Percentiles rank a stretch among this genome's conserved stretches.
phyloP scores from a whole-genome alignment of 2,888 invertebrate genomes.

The Hermodice carunculata region DNA sequence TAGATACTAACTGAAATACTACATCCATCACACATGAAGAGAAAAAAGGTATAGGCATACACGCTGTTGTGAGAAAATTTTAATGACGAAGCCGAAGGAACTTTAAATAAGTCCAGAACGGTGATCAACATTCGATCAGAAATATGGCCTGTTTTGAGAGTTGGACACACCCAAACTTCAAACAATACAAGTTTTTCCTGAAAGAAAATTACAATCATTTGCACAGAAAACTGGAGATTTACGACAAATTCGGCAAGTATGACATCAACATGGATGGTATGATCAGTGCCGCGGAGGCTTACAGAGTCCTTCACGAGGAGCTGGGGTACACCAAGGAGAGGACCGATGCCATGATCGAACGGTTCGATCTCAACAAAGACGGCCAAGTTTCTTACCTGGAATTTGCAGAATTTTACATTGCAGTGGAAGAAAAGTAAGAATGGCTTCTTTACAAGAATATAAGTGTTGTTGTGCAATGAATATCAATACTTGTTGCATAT shows the following conservation, averaged over 20 bases:
- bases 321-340: conserved; percentile 25
- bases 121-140: too few species aligned
- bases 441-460: too few species aligned
- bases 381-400: conserved; percentile 35
- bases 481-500: not conserved
- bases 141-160: too few species aligned
- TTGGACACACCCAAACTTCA: too few species aligned
- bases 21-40: too few species aligned
- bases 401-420: conserved; percentile 35
- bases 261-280: conserved; percentile 87
- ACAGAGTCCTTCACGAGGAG: conserved; percentile 28
- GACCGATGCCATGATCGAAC: conserved; percentile 24
- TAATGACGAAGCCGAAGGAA: too few species aligned
- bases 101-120: too few species aligned
- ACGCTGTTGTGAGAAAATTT: too few species aligned
- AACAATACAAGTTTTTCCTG: too few species aligned
- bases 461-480: not conserved
- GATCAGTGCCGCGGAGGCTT: conserved; percentile 86
- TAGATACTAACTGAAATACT: too few species aligned
- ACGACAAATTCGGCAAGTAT: conserved; percentile 44
- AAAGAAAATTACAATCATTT: not conserved
- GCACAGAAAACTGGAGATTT: conserved; percentile 35
- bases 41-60: too few species aligned
- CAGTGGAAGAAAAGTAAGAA: conserved; percentile 33
- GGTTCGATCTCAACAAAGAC: conserved; percentile 30